A percentile compares a stretch with the other conserved stretches of the same genome.
These are phyloP conservation scores for Pteropus alecto DNA, from an alignment of 2,113 vertebrate species.

Conservation along the genomic window DNA sequence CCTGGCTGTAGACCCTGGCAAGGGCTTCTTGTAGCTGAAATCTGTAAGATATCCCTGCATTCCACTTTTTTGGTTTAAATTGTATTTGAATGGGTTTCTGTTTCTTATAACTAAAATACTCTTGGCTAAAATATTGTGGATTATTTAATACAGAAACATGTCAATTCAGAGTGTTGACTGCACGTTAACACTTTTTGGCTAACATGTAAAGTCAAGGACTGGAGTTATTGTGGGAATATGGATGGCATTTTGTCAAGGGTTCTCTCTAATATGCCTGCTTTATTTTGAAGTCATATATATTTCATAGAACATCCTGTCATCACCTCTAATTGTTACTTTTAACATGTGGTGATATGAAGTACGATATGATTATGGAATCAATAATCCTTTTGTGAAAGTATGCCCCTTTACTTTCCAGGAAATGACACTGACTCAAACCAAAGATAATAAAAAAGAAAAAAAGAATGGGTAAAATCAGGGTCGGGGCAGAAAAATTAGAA, in stretches of 20 bases:
- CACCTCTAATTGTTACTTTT: conserved; percentile 50
- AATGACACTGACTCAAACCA: neutral
- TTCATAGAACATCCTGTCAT: conserved; percentile 46
- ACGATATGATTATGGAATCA: neutral
- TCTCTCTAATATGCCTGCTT: conserved; percentile 12
- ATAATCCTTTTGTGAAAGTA: neutral
- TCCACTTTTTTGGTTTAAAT: neutral
- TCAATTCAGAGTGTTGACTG: neutral
- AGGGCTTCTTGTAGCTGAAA: neutral
- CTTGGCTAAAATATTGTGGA: neutral
- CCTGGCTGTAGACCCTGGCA: fast-evolving
- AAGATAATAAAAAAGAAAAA: neutral
- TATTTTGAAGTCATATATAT: conserved; percentile 3
- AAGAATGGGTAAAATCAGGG: neutral
- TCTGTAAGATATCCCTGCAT: neutral
- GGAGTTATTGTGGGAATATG: neutral
- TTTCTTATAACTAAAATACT: neutral
- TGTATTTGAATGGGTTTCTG: neutral
- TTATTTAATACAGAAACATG: neutral
- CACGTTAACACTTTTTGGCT: neutral
- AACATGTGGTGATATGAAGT: neutral
- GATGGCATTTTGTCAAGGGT: neutral
- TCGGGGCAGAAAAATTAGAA: neutral
- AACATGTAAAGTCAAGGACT: neutral
- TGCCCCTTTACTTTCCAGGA: neutral